These are phyloP conservation scores for Mythimna loreyi DNA, from an alignment of 2,888 invertebrate species.

Conservation along the genomic window DNA sequence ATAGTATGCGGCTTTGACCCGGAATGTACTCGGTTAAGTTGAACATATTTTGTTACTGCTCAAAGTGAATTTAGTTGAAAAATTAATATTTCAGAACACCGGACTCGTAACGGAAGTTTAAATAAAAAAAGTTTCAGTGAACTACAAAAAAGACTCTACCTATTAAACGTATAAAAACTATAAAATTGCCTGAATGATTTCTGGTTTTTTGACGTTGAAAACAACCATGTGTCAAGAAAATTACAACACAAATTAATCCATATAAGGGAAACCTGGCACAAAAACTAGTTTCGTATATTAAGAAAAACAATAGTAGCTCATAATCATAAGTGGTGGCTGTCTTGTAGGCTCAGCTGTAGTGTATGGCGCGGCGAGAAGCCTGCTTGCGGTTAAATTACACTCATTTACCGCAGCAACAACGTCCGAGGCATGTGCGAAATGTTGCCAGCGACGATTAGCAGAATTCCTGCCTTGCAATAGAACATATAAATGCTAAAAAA, in stretches of 20 bases:
- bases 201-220: constrained; percentile 4
- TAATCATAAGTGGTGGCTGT: constrained; percentile 60
- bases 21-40: background rate
- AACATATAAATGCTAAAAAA: constrained; percentile 87
- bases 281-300: constrained; percentile 47
- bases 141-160: background rate
- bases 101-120: background rate
- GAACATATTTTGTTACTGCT: background rate
- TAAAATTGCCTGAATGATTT: background rate
- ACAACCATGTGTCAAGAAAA: constrained; percentile 29
- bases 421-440: constrained; percentile 84
- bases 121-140: background rate
- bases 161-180: background rate
- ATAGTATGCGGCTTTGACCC: background rate
- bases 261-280: constrained; percentile 37
- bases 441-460: constrained; percentile 87
- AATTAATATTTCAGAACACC: background rate
- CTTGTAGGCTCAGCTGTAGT: constrained; percentile 58
- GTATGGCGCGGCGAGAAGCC: constrained; percentile 71
- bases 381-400: constrained; percentile 85
- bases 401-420: constrained; percentile 84
- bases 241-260: constrained; percentile 29
- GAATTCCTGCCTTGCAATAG: constrained; percentile 87
- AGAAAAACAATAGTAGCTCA: constrained; percentile 63
- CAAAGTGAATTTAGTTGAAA: background rate